A percentile compares a stretch with the other conserved stretches of the same genome.
phyloP scores from a whole-genome alignment of 2,888 invertebrate genomes.

The Thumatha senex region DNA sequence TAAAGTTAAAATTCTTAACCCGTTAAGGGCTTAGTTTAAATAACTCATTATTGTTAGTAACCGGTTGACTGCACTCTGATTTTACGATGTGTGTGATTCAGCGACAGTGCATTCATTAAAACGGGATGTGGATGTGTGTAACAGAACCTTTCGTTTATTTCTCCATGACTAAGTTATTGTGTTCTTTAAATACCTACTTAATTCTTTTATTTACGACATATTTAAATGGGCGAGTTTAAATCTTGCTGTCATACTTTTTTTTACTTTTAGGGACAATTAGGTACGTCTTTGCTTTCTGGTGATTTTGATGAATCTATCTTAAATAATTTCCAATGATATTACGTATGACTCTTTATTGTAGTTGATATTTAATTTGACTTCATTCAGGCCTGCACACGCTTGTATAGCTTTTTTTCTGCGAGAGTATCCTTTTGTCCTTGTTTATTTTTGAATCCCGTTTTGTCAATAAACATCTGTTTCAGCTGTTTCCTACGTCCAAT shows the following conservation, averaged over 20 bases:
- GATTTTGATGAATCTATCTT: no score
- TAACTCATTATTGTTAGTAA: constrained; percentile 46
- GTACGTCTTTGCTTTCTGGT: background rate
- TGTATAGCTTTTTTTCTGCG: constrained; percentile 56
- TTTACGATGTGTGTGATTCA: constrained; percentile 68
- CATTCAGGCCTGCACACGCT: no score
- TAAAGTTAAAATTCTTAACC: constrained; percentile 15
- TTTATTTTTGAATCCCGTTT: constrained; percentile 60
- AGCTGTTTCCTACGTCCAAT: constrained; percentile 44
- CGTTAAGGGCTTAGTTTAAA: constrained; percentile 27
- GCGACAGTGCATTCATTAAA: constrained; percentile 61
- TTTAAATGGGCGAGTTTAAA: no score
- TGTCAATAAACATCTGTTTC: constrained; percentile 66
- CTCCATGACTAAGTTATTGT: no score
- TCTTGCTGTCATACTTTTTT: no score
- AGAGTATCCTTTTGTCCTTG: constrained; percentile 48
- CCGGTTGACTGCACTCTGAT: constrained; percentile 59
- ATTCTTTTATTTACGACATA: constrained; percentile 41
- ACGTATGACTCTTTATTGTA: no score
- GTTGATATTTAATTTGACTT: no score
- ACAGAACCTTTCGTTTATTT: no score
- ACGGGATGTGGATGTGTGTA: constrained; percentile 52
- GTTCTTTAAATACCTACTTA: constrained; percentile 49
- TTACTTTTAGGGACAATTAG: no score
- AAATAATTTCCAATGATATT: no score